phyloP scores from a whole-genome alignment of 2,797 vertebrate species.

The Limosa lapponica region DNA sequence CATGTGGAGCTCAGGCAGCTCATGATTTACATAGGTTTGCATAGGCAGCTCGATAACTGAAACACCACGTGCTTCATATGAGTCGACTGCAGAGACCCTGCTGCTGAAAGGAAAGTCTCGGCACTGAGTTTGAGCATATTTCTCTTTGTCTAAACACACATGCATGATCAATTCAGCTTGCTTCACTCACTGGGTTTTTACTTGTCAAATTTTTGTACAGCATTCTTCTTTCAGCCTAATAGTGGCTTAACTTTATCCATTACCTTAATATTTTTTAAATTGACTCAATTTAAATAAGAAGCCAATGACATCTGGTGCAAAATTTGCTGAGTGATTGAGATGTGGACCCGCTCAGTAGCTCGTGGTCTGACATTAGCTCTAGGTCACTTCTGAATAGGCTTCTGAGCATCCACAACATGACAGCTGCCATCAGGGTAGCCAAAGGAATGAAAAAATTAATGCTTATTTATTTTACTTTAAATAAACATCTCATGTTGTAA shows the following conservation, averaged over 20 bases:
- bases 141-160: not conserved
- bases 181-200: not conserved
- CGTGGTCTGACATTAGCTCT: not conserved
- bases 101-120: not conserved
- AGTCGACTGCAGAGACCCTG: not conserved
- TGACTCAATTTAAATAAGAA: not conserved
- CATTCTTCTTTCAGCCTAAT: not conserved
- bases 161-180: not conserved
- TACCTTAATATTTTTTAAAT: not conserved
- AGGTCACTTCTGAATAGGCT: not conserved
- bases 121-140: not conserved
- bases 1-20: not conserved
- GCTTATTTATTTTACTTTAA: not conserved
- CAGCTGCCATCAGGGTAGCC: not conserved
- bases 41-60: not conserved
- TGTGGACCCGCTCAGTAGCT: not conserved
- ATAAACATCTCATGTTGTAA: not conserved
- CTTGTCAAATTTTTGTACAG: not conserved
- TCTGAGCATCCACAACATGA: not conserved
- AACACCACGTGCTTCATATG: not conserved
- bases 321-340: not conserved
- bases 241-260: not conserved
- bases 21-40: not conserved
- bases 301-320: not conserved
- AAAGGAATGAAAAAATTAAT: not conserved